These are phyloP conservation scores for Notodonta dromedarius DNA, from an alignment of 2,888 invertebrate species.

Conservation along the genomic window DNA sequence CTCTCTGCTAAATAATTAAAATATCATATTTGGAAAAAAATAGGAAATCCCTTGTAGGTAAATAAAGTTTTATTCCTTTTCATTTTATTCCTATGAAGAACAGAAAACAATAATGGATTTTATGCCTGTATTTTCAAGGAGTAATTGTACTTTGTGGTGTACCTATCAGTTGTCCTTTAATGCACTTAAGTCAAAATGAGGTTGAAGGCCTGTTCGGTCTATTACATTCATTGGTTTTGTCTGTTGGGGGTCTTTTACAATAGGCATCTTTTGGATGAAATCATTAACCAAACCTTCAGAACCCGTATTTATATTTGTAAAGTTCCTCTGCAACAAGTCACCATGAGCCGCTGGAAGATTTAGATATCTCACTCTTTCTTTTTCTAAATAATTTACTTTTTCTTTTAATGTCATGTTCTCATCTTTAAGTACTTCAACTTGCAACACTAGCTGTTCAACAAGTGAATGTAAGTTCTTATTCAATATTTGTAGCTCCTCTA, in stretches of 20 bases:
- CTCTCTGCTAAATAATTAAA: no score
- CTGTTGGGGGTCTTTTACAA: conserved; percentile 29
- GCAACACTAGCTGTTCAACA: conserved; percentile 84
- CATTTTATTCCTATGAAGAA: no score
- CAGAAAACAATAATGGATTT: no score
- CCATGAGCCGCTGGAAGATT: conserved; percentile 58
- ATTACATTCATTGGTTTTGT: conserved; percentile 41
- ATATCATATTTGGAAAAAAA: no score
- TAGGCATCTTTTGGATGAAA: conserved; percentile 39
- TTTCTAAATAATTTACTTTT: conserved; percentile 82
- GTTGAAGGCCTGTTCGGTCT: conserved; percentile 47
- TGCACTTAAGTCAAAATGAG: conserved; percentile 69
- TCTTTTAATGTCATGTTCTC: conserved; percentile 85
- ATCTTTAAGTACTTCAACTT: conserved; percentile 87
- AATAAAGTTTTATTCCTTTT: no score
- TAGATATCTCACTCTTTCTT: conserved; percentile 76
- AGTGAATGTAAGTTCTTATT: conserved; percentile 84
- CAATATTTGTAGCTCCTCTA: conserved; percentile 87
- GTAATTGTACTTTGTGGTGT: background rate
- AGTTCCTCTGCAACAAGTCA: conserved; percentile 52
- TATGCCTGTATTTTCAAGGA: no score
- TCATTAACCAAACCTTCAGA: conserved; percentile 43
- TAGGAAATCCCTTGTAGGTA: no score
- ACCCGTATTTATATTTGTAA: conserved; percentile 37
- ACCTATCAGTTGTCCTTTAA: conserved; percentile 53